phyloP scores from a whole-genome alignment of 2,797 vertebrate species.

The Callimico goeldii region DNA sequence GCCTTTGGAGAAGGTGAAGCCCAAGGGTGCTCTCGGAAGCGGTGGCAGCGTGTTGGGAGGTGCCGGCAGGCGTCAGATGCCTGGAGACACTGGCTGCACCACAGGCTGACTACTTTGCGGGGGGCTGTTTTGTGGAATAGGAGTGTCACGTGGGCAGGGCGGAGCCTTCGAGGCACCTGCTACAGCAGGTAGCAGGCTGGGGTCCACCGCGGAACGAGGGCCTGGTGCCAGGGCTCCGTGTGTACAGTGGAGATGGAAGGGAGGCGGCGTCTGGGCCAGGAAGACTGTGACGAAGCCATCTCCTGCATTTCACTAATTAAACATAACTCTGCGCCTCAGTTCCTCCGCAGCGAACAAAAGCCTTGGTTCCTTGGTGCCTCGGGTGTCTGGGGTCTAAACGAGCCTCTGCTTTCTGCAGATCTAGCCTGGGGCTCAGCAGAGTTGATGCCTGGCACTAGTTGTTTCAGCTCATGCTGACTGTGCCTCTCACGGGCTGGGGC shows the following conservation, averaged over 20 bases:
- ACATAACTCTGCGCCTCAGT: not conserved
- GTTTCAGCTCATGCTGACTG: not conserved
- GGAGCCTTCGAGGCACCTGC: too few species aligned
- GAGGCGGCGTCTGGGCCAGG: not conserved
- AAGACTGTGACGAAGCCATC: accelerated
- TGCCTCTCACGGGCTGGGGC: accelerated
- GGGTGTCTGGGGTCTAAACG: not conserved
- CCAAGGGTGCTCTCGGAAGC: not conserved
- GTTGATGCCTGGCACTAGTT: too few species aligned
- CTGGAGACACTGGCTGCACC: accelerated
- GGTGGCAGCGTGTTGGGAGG: not conserved
- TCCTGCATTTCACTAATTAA: not conserved
- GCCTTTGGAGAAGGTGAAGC: not conserved
- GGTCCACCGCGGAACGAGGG: not conserved
- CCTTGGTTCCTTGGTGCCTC: not conserved
- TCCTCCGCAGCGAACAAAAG: not conserved
- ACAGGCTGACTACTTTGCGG: not conserved
- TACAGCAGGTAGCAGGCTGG: not conserved
- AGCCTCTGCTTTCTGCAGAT: not conserved
- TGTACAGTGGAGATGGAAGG: not conserved
- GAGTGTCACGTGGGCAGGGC: not conserved
- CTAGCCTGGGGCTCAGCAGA: not conserved
- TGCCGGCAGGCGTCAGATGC: accelerated
- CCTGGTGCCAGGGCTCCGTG: not conserved
- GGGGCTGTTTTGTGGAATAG: not conserved